phyloP scores from a whole-genome alignment of 2,888 invertebrate genomes.

The Dendrolimus houi region DNA sequence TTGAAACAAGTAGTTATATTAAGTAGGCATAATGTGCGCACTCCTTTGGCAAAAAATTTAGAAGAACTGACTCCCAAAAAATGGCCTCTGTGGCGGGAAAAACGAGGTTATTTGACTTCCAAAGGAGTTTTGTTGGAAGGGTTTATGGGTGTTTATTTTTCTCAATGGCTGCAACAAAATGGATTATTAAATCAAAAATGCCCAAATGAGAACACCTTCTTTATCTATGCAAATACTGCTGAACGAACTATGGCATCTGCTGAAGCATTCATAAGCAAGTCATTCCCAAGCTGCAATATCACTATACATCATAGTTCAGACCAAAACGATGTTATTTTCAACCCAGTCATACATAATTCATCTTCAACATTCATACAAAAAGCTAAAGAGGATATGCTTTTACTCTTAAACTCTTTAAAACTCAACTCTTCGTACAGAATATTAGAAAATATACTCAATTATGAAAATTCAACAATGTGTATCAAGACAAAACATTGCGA shows the following conservation, averaged over 20 bases:
- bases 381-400: slow-evolving; percentile 38
- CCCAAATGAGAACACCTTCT: slow-evolving; percentile 41
- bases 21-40: slow-evolving; percentile 52
- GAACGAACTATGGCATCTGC: slow-evolving; percentile 54
- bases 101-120: slow-evolving; percentile 41
- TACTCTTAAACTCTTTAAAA: slow-evolving; percentile 27
- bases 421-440: slow-evolving; percentile 35
- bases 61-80: slow-evolving; percentile 32
- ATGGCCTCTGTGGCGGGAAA: slow-evolving; percentile 50
- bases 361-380: slow-evolving; percentile 31
- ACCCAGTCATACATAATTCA: slow-evolving; percentile 48
- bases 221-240: slow-evolving; percentile 49
- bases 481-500: slow-evolving; percentile 36
- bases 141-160: slow-evolving; percentile 44
- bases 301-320: slow-evolving; percentile 36
- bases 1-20: slow-evolving; percentile 46
- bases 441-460: slow-evolving; percentile 47
- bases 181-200: slow-evolving; percentile 28
- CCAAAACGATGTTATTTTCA: slow-evolving; percentile 43
- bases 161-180: slow-evolving; percentile 32
- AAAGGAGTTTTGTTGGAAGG: slow-evolving; percentile 51
- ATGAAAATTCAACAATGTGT: slow-evolving; percentile 45
- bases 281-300: slow-evolving; percentile 47
- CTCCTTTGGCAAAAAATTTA: slow-evolving; percentile 44
- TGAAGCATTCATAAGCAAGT: slow-evolving; percentile 41